phyloP scores from a whole-genome alignment of 2,888 invertebrate species.

The Oxycera nigricornis region DNA sequence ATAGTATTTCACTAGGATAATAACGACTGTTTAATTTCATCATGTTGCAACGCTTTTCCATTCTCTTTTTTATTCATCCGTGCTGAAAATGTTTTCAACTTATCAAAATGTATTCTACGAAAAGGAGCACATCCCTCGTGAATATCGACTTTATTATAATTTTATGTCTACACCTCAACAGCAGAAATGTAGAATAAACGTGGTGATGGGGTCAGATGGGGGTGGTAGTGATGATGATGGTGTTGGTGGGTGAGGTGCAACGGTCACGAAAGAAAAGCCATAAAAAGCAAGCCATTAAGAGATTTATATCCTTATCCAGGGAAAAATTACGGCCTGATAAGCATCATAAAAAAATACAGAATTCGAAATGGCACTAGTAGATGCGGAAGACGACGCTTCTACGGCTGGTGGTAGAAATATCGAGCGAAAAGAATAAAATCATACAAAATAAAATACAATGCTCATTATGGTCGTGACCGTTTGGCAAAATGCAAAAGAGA shows the following conservation, averaged over 20 bases:
- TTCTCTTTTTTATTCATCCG: neutral
- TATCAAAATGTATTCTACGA: conserved; percentile 24
- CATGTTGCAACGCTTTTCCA: neutral
- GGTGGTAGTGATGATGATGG: neutral
- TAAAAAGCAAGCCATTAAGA: conserved; percentile 38
- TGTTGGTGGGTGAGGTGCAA: conserved; percentile 1
- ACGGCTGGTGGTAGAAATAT: neutral
- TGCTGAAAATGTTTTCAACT: conserved; percentile 18
- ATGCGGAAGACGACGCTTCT: neutral
- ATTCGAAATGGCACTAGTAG: conserved; percentile 34
- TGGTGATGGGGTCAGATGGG: too few relatives aligned
- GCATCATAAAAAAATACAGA: conserved; percentile 38
- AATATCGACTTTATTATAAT: conserved; percentile 39
- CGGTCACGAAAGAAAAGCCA: conserved; percentile 37
- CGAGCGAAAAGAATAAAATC: neutral
- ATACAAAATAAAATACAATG: conserved; percentile 29
- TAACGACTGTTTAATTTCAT: conserved; percentile 26
- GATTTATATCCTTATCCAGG: conserved; percentile 37
- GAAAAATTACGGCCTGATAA: conserved; percentile 40
- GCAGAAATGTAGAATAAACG: neutral
- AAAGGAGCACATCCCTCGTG: conserved; percentile 23
- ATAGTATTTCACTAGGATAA: conserved; percentile 1
- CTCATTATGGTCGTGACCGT: conserved; percentile 22
- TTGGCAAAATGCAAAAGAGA: neutral
- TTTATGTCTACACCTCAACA: conserved; percentile 30